phyloP scores from a whole-genome alignment of 2,888 invertebrate genomes.

The Ditula angustiorana region DNA sequence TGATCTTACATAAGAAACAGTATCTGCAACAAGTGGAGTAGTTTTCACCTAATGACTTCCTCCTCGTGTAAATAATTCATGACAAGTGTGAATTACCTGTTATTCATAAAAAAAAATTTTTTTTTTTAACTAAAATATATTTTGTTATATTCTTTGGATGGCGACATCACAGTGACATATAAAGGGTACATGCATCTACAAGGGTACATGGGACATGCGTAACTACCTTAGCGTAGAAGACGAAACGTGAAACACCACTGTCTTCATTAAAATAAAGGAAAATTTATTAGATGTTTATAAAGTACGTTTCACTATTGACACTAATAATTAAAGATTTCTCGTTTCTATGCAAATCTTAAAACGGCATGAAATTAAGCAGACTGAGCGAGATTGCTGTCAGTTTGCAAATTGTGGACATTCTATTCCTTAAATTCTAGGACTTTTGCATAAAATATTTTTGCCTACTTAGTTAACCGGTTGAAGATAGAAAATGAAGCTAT shows the following conservation, averaged over 20 bases:
- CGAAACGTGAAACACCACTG: background rate
- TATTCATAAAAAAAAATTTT: too few relatives aligned
- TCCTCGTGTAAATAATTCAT: background rate
- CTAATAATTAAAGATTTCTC: background rate
- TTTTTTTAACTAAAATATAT: too few relatives aligned
- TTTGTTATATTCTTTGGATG: too few relatives aligned
- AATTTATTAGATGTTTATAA: background rate
- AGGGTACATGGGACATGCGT: too few relatives aligned
- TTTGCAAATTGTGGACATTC: slow-evolving; percentile 16
- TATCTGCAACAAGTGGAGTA: slow-evolving; percentile 4
- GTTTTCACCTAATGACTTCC: slow-evolving; percentile 15
- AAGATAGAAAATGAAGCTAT: slow-evolving; percentile 25
- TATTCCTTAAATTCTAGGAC: slow-evolving; percentile 20
- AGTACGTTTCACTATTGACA: slow-evolving; percentile 5
- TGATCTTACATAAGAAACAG: slow-evolving; percentile 10
- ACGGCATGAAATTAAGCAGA: slow-evolving; percentile 14
- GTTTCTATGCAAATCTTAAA: slow-evolving; percentile 22
- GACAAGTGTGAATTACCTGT: background rate
- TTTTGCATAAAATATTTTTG: slow-evolving; percentile 13
- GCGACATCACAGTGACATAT: too few relatives aligned
- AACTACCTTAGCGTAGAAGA: background rate
- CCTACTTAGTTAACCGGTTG: slow-evolving; percentile 24
- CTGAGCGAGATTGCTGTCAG: background rate
- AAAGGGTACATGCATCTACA: too few relatives aligned
- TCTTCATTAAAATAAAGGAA: background rate